Conservation (phyloP, 2,888 invertebrate genomes). For the Poecilobothrus nobilitatus region DNA sequence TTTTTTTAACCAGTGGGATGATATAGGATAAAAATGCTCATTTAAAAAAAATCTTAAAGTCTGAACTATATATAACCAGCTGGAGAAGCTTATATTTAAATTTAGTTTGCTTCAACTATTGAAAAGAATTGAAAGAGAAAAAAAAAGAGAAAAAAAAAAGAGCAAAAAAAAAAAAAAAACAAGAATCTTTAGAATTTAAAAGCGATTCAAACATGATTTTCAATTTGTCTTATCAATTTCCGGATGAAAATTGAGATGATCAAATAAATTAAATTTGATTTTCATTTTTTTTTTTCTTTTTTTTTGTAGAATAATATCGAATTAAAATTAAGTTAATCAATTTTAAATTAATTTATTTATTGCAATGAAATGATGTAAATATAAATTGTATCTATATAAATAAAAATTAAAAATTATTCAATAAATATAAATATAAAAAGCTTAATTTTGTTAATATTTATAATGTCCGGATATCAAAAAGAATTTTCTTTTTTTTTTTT, state of each 20-base stretch:
- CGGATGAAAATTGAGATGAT: conserved; percentile 1
- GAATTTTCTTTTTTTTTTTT: not conserved
- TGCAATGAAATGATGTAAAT: too few species aligned
- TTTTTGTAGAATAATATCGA: not conserved
- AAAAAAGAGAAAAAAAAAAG: not conserved
- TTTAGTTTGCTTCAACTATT: not conserved
- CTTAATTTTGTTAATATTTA: not conserved
- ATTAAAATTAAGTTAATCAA: not conserved
- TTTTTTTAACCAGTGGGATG: not conserved
- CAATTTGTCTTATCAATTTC: conserved; percentile 4
- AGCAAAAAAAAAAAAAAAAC: not conserved
- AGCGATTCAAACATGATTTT: not conserved
- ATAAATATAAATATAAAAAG: not conserved
- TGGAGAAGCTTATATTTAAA: not conserved
- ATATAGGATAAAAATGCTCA: not conserved
- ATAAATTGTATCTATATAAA: not conserved
- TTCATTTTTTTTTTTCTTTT: not conserved
- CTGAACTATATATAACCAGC: not conserved
- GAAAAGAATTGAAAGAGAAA: not conserved
- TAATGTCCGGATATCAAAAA: not conserved
- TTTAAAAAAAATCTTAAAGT: not conserved
- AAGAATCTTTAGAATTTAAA: not conserved
- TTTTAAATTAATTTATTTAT: not conserved
- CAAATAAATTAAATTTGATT: conserved; percentile 3
- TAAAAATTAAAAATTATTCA: not conserved